Percentiles rank a stretch among this genome's conserved stretches.
Conservation (phyloP, 2,888 invertebrate genomes). For the Lasioglossum vierecki region DNA sequence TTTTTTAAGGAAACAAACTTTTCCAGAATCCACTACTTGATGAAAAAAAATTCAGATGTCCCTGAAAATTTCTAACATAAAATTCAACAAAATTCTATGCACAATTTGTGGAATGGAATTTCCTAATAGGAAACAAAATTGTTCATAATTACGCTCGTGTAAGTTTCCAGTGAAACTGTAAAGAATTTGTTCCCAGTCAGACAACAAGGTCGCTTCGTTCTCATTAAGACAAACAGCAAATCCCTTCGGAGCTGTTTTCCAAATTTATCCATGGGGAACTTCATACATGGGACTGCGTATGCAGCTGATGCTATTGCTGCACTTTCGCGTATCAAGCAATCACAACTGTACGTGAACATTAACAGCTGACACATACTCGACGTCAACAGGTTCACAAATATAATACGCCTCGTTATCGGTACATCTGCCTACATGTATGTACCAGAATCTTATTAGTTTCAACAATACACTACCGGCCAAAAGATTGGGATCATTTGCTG, state of each 20-base stretch:
- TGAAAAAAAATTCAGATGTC: neutral
- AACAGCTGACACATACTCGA: slow-evolving; percentile 26
- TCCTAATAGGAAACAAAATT: neutral
- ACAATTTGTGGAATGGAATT: too few relatives aligned
- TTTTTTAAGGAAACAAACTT: neutral
- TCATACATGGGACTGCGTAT: slow-evolving; percentile 9
- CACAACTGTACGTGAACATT: slow-evolving; percentile 52
- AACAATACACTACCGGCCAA: neutral
- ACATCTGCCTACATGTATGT: slow-evolving; percentile 1
- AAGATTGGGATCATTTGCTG: too few relatives aligned
- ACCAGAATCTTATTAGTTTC: neutral
- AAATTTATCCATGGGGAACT: slow-evolving; percentile 13
- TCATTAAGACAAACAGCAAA: slow-evolving; percentile 21
- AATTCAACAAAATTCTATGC: too few relatives aligned
- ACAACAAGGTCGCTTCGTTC: slow-evolving; percentile 38
- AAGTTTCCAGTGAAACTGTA: slow-evolving; percentile 54
- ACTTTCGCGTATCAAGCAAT: slow-evolving; percentile 28
- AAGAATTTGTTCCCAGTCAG: slow-evolving; percentile 62
- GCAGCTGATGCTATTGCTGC: neutral
- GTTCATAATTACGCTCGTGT: slow-evolving; percentile 11
- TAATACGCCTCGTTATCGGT: neutral
- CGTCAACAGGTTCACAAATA: slow-evolving; percentile 20
- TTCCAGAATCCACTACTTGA: neutral
- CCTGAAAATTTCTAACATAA: too few relatives aligned
- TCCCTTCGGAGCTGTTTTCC: slow-evolving; percentile 30